Percentiles rank a stretch among this genome's conserved stretches.
These are phyloP conservation scores for Phortica okadai DNA, from an alignment of 2,888 invertebrate genomes.

Conservation along the genomic window DNA sequence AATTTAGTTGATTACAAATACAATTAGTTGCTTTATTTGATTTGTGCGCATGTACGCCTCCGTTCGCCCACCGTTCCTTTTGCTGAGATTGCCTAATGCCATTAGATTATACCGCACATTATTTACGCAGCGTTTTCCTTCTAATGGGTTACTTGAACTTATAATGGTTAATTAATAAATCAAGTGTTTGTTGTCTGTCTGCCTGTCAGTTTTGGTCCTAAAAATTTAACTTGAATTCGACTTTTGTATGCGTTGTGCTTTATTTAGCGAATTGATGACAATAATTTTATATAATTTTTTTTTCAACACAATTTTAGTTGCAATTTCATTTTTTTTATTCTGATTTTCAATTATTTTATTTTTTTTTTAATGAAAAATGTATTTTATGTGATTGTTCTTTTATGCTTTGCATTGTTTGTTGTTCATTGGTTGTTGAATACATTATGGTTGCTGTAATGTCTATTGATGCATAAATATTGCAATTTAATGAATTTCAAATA, in stretches of 20 bases:
- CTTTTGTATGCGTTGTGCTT: too few species aligned
- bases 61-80: background rate
- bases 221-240: too few species aligned
- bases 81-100: background rate
- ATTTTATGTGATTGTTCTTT: background rate
- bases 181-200: conserved; percentile 2
- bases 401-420: background rate
- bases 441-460: conserved; percentile 14
- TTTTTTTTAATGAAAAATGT: background rate
- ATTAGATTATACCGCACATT: background rate
- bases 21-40: conserved; percentile 68
- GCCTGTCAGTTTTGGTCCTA: background rate
- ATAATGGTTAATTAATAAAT: conserved; percentile 11
- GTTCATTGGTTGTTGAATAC: conserved; percentile 7
- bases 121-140: background rate
- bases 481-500: conserved; percentile 10
- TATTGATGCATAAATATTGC: conserved; percentile 16
- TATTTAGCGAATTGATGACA: too few species aligned
- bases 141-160: conserved; percentile 12
- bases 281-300: too few species aligned
- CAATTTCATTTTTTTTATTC: background rate
- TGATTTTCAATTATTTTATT: background rate
- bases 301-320: too few species aligned
- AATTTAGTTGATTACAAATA: conserved; percentile 69
- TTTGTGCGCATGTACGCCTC: conserved; percentile 40